Conservation (phyloP, 2,797 vertebrate species). For the Kryptolebias ocellatus region DNA sequence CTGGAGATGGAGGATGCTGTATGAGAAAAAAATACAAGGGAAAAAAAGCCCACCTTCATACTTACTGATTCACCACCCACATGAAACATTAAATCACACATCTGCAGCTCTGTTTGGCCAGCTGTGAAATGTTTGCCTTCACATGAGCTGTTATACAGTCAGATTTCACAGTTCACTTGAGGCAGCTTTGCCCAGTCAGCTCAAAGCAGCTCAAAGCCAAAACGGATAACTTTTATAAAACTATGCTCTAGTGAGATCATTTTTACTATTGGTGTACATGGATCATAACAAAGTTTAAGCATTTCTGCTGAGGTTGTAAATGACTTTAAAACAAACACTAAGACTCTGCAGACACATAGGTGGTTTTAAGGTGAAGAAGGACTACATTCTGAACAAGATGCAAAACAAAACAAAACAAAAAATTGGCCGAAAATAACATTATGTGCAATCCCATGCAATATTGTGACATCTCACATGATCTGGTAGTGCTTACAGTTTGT, state of each 20-base stretch:
- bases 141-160: constrained; percentile 26
- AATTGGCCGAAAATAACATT: too few relatives aligned
- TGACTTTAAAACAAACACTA: background rate
- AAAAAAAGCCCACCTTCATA: background rate
- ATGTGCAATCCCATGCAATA: too few relatives aligned
- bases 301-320: constrained; percentile 13
- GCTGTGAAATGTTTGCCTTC: constrained; percentile 44
- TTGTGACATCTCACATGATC: too few relatives aligned
- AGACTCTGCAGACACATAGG: background rate
- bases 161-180: constrained; percentile 35
- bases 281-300: background rate
- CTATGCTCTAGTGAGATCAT: constrained; percentile 20
- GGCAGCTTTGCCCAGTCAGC: constrained; percentile 24
- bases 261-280: constrained; percentile 1
- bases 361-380: background rate
- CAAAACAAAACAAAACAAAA: background rate
- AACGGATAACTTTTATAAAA: constrained; percentile 18
- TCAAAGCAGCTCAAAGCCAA: constrained; percentile 31
- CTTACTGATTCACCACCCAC: background rate
- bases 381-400: background rate
- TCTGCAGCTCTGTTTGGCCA: constrained; percentile 22
- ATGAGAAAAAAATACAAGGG: background rate
- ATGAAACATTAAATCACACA: constrained; percentile 15
- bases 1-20: background rate
- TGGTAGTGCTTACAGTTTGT: too few relatives aligned